Evolutionary conservation across 2,113 vertebrate genomes (phyloP).

Genomic region (Nycticorax nycticorax): DNA sequence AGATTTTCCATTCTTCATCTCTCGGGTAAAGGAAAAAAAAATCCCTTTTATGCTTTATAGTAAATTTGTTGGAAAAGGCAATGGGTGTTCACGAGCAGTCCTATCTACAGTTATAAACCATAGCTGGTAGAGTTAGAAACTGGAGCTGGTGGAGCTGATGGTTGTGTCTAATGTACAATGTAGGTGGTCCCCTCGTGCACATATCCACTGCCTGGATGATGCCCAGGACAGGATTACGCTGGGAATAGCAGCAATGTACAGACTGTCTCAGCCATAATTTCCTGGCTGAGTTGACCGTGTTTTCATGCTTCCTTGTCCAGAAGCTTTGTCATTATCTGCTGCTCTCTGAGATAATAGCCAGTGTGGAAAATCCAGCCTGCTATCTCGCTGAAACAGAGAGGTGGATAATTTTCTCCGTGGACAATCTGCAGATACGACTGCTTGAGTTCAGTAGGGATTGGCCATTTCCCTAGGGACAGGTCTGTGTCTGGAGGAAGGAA

Average conservation of each 20-base stretch:
- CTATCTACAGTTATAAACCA: background rate
- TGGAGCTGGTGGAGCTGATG: background rate
- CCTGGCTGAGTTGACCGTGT: slow-evolving; percentile 36
- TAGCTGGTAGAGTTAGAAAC: background rate
- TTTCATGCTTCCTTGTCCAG: slow-evolving; percentile 53
- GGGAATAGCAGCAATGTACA: slow-evolving; percentile 33
- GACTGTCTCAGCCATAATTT: slow-evolving; percentile 57
- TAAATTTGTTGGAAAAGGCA: background rate
- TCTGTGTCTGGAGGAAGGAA: background rate
- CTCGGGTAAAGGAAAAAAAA: background rate
- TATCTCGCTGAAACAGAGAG: slow-evolving; percentile 54
- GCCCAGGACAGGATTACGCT: slow-evolving; percentile 40
- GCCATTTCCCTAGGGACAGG: background rate
- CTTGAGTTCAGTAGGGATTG: slow-evolving; percentile 27
- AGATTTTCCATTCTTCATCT: slow-evolving; percentile 57
- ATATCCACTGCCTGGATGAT: background rate
- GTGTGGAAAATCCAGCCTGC: slow-evolving; percentile 63
- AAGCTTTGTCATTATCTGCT: slow-evolving; percentile 64
- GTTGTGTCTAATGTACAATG: background rate
- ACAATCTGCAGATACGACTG: slow-evolving; percentile 39
- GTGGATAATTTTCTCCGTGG: slow-evolving; percentile 48
- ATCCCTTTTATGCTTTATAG: background rate
- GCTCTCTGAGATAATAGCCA: slow-evolving; percentile 46
- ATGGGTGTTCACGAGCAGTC: background rate
- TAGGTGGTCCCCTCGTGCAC: slow-evolving; percentile 28